Evolutionary conservation across 2,888 invertebrate species (phyloP), one percentile per base, ranked within the genome.

Genomic region (Agrotis exclamationis): DNA sequence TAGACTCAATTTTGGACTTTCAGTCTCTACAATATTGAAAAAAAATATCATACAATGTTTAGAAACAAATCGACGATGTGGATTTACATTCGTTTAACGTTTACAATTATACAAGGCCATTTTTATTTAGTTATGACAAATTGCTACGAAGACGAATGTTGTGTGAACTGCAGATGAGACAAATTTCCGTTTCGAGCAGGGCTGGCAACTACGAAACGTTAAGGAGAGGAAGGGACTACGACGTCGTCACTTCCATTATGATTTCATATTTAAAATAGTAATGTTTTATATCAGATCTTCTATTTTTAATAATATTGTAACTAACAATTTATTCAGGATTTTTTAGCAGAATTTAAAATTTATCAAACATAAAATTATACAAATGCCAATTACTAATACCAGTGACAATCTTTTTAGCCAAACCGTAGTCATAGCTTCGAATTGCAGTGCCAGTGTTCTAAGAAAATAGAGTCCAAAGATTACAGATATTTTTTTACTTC

Each of bases 1-100:
- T 95, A 96, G 95, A 95, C 95, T 96, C 95, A 94, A 95, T 94
- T 95, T 94, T 94, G 95, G 95, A 96, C 95, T 96, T 95, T 95
- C 95, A 96, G 95, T 96, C 96, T 96, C 95, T 95, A 95, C 92
- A 92, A 91, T 94, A 91, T 92, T 88, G 90, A 87, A 91, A 91
- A 89, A 92, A 91, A 91, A 88, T 91, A 92, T 91, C 87, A 90
- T 93, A 93, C 92, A 93, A 85, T 91, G 87, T 90, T 89, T 86
- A 84, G 86, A 91, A 93, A 92, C 86, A 89, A 92, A 92, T 88
- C 84, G 86, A 90, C 85, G 85, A 89, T 84, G 83, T 85, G 84
- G 89, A 88, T 91, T 89, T 92, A 93, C 90, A 92, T 89, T 90
- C 80, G 86, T 89, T 90, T 88, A 90, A 88, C 74, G 85, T 89